A percentile compares a stretch with the other conserved stretches of the same genome.
These are phyloP conservation scores for Petrosia ficiformis DNA, from an alignment of 37 sponge, comb jelly and placozoan species.

Conservation along the genomic window DNA sequence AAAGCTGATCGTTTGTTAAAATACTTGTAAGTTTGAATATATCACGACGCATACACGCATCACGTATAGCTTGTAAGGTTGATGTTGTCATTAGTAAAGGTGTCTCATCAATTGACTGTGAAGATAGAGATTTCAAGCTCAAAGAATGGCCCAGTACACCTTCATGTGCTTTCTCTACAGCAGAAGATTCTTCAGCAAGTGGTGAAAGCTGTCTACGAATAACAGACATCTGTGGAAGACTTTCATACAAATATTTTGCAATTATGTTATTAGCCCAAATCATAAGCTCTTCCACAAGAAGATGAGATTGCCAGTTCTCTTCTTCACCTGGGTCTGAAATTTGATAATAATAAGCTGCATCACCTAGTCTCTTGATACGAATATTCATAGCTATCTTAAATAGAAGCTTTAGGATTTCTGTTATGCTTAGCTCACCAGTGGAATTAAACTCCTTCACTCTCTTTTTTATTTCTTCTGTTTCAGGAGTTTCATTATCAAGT, in stretches of 20 bases:
- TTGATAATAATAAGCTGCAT: constrained; percentile 23
- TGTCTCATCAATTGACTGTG: background rate
- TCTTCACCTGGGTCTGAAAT: constrained; percentile 13
- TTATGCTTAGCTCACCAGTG: constrained; percentile 13
- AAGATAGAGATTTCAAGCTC: background rate
- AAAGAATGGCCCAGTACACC: background rate
- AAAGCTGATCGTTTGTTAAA: constrained; percentile 10
- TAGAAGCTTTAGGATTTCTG: constrained; percentile 17
- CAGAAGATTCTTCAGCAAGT: background rate
- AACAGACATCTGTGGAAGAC: constrained; percentile 12
- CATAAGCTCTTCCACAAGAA: constrained; percentile 67
- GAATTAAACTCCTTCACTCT: background rate
- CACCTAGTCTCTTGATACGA: constrained; percentile 14
- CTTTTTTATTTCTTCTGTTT: background rate
- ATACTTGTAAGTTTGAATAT: background rate
- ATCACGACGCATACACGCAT: background rate
- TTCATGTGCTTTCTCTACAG: background rate
- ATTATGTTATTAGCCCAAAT: constrained; percentile 63
- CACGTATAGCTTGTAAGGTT: background rate
- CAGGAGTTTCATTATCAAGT: background rate
- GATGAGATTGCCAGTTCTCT: constrained; percentile 27
- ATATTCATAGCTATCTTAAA: constrained; percentile 26
- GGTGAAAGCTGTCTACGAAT: constrained; percentile 26
- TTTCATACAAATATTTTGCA: constrained; percentile 13
- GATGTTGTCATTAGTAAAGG: background rate